phyloP scores from a whole-genome alignment of 2,888 invertebrate species.

The Flexamia atlantica region DNA sequence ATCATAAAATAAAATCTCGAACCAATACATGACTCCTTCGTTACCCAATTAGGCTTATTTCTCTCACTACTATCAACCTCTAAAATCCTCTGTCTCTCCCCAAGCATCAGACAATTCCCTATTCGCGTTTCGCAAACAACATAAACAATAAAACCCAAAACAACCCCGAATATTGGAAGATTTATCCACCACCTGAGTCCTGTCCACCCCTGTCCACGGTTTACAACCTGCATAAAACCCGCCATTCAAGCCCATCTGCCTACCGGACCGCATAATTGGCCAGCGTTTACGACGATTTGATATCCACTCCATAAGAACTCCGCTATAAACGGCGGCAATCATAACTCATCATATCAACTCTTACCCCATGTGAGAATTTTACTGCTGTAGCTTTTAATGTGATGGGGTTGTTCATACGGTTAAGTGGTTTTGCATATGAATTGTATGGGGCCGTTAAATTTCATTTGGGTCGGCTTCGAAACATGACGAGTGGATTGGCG shows the following conservation, averaged over 20 bases:
- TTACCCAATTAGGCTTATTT: too few species aligned
- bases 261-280: constrained; percentile 14
- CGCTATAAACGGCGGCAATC: constrained; percentile 27
- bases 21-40: too few species aligned
- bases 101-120: neutral
- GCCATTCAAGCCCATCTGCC: neutral
- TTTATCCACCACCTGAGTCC: constrained; percentile 24
- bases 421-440: constrained; percentile 15
- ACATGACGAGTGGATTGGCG: too few species aligned
- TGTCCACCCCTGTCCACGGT: constrained; percentile 13
- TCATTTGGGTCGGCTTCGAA: neutral
- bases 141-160: constrained; percentile 24
- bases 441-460: neutral
- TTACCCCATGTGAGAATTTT: neutral
- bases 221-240: neutral
- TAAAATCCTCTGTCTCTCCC: neutral
- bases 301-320: constrained; percentile 33
- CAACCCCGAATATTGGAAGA: neutral
- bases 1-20: too few species aligned
- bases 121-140: neutral
- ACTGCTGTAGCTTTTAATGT: neutral
- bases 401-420: neutral
- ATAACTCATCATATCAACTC: constrained; percentile 21
- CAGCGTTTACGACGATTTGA: constrained; percentile 12
- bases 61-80: too few species aligned